These are phyloP conservation scores for Chydorus sphaericus DNA, from an alignment of 2,888 invertebrate genomes.

Conservation along the genomic window DNA sequence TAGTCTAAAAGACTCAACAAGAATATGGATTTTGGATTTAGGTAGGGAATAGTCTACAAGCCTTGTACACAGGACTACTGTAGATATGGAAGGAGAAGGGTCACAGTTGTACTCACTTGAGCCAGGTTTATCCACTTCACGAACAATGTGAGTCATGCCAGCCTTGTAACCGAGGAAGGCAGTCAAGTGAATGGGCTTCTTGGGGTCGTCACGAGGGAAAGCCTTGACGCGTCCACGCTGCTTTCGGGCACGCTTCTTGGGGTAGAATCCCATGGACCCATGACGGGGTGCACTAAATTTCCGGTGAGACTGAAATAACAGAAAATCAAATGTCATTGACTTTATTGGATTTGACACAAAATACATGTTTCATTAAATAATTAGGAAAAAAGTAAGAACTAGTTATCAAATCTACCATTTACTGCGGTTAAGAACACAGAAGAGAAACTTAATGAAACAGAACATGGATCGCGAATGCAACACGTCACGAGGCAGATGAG, in stretches of 20 bases:
- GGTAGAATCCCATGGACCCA: conserved; percentile 99
- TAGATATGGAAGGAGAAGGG: conserved; percentile 6
- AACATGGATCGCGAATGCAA: too few species aligned
- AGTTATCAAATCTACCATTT: too few species aligned
- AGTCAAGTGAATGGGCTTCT: conserved; percentile 92
- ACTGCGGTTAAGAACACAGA: too few species aligned
- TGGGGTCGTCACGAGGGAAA: conserved; percentile 94
- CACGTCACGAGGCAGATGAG: too few species aligned
- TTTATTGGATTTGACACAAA: conserved; percentile 95
- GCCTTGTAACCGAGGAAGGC: conserved; percentile 98
- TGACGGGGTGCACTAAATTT: conserved; percentile 99
- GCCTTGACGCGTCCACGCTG: conserved; percentile 99
- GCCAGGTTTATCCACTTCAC: conserved; percentile 96
- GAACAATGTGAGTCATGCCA: conserved; percentile 98
- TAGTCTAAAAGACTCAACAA: conserved; percentile 4
- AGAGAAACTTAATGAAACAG: too few species aligned
- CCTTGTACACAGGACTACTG: conserved; percentile 20
- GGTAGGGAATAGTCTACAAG: conserved; percentile 24
- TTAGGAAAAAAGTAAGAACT: too few species aligned
- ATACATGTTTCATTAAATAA: too few species aligned
- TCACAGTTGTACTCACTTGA: conserved; percentile 62
- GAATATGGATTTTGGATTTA: conserved; percentile 14
- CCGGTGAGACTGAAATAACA: conserved; percentile 77
- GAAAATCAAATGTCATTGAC: conserved; percentile 49
- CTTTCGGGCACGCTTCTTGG: conserved; percentile 89